Conservation (phyloP, 2,113 vertebrate species). For the Microtus montanus region DNA sequence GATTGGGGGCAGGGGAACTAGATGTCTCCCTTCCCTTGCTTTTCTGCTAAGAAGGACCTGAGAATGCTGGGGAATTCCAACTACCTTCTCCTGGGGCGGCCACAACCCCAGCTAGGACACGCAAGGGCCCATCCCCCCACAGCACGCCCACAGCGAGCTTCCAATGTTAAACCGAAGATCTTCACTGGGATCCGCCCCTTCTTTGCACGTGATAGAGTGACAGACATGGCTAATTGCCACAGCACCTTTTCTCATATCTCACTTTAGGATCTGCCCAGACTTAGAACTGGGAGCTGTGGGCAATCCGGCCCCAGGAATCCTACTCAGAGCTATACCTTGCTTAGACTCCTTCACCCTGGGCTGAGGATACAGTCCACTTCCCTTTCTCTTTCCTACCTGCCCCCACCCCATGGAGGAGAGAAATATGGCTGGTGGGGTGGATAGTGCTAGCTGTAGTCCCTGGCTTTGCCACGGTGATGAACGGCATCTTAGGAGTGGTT, state of each 20-base stretch:
- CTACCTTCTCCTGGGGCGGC: background rate
- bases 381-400: background rate
- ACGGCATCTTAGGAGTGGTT: no score
- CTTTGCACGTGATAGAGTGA: background rate
- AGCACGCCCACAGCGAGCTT: fast-evolving
- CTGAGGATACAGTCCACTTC: background rate
- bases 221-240: background rate
- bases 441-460: fast-evolving
- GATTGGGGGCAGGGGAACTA: background rate
- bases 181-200: background rate
- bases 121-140: background rate
- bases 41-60: background rate
- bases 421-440: background rate
- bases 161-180: background rate
- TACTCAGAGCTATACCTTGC: background rate
- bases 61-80: background rate
- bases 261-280: background rate
- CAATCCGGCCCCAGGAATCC: no score
- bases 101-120: background rate
- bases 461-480: fast-evolving
- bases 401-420: background rate
- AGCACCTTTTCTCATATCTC: fast-evolving
- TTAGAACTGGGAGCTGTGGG: background rate
- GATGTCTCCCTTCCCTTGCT: background rate
- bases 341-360: background rate